A percentile compares a stretch with the other conserved stretches of the same genome.
These are phyloP conservation scores for Liparis tanakae DNA, from an alignment of 2,797 vertebrate genomes.

Conservation along the genomic window DNA sequence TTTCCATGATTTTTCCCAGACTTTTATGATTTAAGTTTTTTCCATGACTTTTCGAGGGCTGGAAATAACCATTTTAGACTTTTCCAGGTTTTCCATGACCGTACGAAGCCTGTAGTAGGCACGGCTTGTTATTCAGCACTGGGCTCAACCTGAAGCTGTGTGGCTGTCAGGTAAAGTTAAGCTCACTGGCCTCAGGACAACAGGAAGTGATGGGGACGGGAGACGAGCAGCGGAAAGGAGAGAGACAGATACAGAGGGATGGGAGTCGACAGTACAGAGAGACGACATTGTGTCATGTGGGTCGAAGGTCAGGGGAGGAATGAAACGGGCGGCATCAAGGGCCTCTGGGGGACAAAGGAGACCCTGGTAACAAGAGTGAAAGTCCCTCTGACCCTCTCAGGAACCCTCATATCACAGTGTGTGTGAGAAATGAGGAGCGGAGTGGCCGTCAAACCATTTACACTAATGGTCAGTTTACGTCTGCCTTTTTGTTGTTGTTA, in stretches of 20 bases:
- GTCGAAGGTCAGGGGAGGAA: constrained; percentile 31
- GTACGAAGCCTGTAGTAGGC: no score
- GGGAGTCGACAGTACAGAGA: constrained; percentile 33
- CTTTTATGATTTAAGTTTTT: no score
- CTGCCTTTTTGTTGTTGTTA: neutral
- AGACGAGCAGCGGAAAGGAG: constrained; percentile 22
- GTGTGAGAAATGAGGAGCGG: no score
- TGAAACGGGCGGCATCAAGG: constrained; percentile 8
- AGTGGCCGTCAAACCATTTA: constrained; percentile 22
- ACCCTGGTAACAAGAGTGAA: constrained; percentile 22
- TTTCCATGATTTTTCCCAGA: no score
- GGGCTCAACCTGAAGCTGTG: constrained; percentile 38
- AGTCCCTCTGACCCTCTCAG: constrained; percentile 21
- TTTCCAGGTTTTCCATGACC: no score
- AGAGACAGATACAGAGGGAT: constrained; percentile 23
- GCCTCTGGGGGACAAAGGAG: constrained; percentile 32
- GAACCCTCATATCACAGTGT: constrained; percentile 16
- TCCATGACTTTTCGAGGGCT: no score
- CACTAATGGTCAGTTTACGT: constrained; percentile 29
- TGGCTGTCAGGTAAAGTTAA: constrained; percentile 65
- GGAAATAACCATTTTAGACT: no score
- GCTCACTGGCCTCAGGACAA: constrained; percentile 51
- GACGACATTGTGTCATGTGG: constrained; percentile 33
- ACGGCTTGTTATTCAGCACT: constrained; percentile 43
- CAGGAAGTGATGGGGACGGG: constrained; percentile 46